Percentiles rank a stretch among this genome's conserved stretches.
Conservation (phyloP, 2,113 vertebrate genomes). For the Tragelaphus strepsiceros region DNA sequence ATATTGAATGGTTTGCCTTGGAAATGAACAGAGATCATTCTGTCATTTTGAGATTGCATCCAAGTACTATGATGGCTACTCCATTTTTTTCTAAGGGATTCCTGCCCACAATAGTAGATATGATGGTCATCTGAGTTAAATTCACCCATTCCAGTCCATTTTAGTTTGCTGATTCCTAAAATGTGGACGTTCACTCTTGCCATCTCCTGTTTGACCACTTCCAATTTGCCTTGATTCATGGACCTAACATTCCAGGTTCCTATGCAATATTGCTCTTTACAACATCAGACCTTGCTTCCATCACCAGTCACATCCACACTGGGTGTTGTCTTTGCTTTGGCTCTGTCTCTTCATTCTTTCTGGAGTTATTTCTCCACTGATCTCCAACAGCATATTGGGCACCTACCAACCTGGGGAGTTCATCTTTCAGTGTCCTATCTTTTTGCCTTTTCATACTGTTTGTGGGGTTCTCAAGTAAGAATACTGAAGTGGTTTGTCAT, state of each 20-base stretch:
- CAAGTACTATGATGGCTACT: not conserved
- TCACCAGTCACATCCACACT: not conserved
- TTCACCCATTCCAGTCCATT: not conserved
- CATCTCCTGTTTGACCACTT: not conserved
- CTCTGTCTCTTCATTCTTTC: not conserved
- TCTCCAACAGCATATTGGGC: not conserved
- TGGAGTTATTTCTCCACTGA: not conserved
- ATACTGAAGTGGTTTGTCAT: not conserved
- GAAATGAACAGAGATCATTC: not conserved
- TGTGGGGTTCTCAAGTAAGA: not conserved
- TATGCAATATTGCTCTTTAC: not conserved
- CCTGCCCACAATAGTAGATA: not conserved
- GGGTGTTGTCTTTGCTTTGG: not conserved
- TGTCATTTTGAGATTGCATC: not conserved
- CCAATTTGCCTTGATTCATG: not conserved
- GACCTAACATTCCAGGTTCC: not conserved
- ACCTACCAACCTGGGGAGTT: not conserved
- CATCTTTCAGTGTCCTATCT: not conserved
- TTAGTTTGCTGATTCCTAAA: not conserved
- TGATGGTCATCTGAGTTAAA: not conserved
- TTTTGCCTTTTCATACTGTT: not conserved
- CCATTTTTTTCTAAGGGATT: not conserved
- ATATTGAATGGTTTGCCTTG: not conserved
- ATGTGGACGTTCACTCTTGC: not conserved
- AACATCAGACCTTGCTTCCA: not conserved